phyloP scores from a whole-genome alignment of 2,888 invertebrate species.

The Aphodius granarius region DNA sequence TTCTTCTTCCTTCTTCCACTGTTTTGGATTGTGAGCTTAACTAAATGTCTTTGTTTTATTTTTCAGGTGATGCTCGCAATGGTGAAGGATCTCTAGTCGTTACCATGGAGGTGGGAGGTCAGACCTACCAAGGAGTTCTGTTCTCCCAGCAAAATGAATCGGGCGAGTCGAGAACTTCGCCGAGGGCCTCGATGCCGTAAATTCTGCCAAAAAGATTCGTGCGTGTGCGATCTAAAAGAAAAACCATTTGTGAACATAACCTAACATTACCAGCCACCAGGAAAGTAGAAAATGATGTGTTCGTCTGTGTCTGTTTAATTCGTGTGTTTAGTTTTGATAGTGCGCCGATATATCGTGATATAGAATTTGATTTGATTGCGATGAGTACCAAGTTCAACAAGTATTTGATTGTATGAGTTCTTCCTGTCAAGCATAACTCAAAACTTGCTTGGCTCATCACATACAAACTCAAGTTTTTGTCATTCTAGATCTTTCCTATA shows the following conservation, averaged over 20 bases:
- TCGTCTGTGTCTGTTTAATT: not conserved
- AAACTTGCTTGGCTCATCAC: not conserved
- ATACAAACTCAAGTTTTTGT: not conserved
- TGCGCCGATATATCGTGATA: not conserved
- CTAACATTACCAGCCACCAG: not conserved
- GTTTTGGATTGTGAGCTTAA: slow-evolving; percentile 51
- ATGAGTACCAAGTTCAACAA: not conserved
- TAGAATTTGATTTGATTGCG: not conserved
- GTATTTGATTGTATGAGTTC: not conserved
- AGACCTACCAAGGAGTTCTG: slow-evolving; percentile 93
- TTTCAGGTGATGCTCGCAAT: slow-evolving; percentile 77
- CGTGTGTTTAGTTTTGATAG: not conserved
- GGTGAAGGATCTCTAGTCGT: slow-evolving; percentile 90
- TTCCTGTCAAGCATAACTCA: not conserved
- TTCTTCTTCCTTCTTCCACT: slow-evolving; percentile 16
- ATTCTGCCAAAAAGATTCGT: not conserved
- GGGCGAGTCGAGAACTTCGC: slow-evolving; percentile 39
- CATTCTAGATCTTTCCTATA: not conserved
- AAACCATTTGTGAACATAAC: not conserved
- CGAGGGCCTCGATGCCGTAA: slow-evolving; percentile 43
- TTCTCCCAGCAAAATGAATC: slow-evolving; percentile 62
- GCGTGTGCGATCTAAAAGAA: not conserved
- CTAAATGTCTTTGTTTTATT: slow-evolving; percentile 39
- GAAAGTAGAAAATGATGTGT: no score
- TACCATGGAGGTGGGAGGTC: slow-evolving; percentile 94